Evolutionary conservation across 1,140 invertebrate species (phyloP).

Genomic region (Thrips palmi): DNA sequence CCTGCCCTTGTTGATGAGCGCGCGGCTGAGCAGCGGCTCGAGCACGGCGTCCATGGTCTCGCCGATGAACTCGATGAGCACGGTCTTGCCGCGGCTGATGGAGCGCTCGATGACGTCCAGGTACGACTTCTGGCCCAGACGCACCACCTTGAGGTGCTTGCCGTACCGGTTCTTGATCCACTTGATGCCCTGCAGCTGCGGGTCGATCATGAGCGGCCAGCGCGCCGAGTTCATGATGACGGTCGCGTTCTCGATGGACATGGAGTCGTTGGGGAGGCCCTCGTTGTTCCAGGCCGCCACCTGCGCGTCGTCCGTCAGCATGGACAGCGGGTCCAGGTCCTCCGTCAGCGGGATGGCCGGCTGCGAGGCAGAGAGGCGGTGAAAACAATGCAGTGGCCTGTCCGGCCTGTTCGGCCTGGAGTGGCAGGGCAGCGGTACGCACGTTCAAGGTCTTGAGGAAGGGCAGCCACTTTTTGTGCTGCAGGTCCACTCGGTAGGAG

Average conservation of each 20-base stretch:
- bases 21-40: constrained; percentile 72
- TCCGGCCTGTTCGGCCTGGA: too few relatives aligned
- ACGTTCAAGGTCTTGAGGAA: constrained; percentile 37
- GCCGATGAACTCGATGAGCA: constrained; percentile 78
- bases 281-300: constrained; percentile 90
- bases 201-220: constrained; percentile 92
- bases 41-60: constrained; percentile 79
- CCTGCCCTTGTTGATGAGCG: constrained; percentile 68
- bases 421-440: too few relatives aligned
- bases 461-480: constrained; percentile 66
- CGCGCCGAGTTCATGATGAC: constrained; percentile 75
- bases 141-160: constrained; percentile 46
- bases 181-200: constrained; percentile 74
- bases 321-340: constrained; percentile 55
- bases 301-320: constrained; percentile 79
- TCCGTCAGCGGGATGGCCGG: constrained; percentile 59
- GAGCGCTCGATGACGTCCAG: constrained; percentile 68
- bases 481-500: constrained; percentile 58
- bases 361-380: constrained; percentile 19
- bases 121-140: constrained; percentile 65
- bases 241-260: constrained; percentile 89
- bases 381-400: too few relatives aligned
- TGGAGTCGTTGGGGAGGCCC: constrained; percentile 74
- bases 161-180: constrained; percentile 83
- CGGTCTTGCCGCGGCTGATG: constrained; percentile 45